These are phyloP conservation scores for Meteorus cinctellus DNA, from an alignment of 2,888 invertebrate genomes.

Conservation along the genomic window DNA sequence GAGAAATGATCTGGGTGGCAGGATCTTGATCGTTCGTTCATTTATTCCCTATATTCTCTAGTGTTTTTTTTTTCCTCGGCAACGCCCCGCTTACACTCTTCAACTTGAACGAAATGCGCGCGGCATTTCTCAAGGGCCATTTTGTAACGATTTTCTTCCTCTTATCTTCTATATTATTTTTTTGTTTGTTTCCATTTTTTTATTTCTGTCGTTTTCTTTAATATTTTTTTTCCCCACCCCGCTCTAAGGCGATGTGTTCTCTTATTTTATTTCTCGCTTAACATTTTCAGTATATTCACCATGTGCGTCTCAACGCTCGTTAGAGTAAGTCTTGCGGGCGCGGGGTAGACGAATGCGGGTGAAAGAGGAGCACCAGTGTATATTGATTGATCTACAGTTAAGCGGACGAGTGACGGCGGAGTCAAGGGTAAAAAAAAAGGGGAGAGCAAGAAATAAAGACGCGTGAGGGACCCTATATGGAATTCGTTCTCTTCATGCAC, in stretches of 20 bases:
- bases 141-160: conserved; percentile 66
- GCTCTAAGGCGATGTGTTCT: not conserved
- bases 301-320: conserved; percentile 44
- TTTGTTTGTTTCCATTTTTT: conserved; percentile 39
- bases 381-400: conserved; percentile 70
- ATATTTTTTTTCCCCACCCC: conserved; percentile 1
- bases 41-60: conserved; percentile 49
- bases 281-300: conserved; percentile 12
- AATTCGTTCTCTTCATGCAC: conserved; percentile 61
- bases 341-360: conserved; percentile 52
- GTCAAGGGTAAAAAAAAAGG: conserved; percentile 55
- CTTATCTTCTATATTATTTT: conserved; percentile 58
- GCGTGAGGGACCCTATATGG: conserved; percentile 47
- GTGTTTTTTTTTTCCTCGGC: conserved; percentile 30
- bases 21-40: conserved; percentile 55
- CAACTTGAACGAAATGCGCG: conserved; percentile 30
- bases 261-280: conserved; percentile 29
- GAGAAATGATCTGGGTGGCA: conserved; percentile 56
- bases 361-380: conserved; percentile 53
- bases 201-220: not conserved
- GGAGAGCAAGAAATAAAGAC: conserved; percentile 56
- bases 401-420: conserved; percentile 62
- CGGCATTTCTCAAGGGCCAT: conserved; percentile 65
- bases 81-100: conserved; percentile 43
- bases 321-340: conserved; percentile 19